Evolutionary conservation across 2,888 invertebrate species (phyloP), one percentile per base, ranked within the genome.

Genomic region (Flexamia atlantica): DNA sequence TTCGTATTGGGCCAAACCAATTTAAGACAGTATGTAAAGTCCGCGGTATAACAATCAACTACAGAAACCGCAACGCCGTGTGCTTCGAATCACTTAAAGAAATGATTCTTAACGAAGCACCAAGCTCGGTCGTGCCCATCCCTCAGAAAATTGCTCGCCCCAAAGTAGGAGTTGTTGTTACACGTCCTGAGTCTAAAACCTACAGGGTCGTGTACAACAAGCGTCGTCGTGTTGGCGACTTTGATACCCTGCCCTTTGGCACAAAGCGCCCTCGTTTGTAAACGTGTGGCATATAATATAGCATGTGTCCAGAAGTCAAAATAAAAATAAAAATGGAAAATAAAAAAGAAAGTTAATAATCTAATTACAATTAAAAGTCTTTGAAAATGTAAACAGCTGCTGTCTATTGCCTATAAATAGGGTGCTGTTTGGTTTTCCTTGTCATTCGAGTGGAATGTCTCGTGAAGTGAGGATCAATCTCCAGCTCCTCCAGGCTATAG

Each of bases 1-100:
- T 89, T 0, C 40, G 46, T n/a, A 46, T 30, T 4, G 68, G 53
- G 0, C 30, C 30, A 25, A 23, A 40, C 10, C 1, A 20, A 17
- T 46, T 79, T 10, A 46, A 46, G 23, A 79, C 50, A 12, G 30
- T 79, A 12, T 79, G 79, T 25, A 79, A 79, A 28, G 79, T 79
- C 12, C 25, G 28, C 7, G 79, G 79, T 5, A 46, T 79, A 4
- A 23, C 79, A 0, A 53, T 79, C 17, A 79, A 79, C 46, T 79
- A 50, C 32, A 46, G 53, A 25, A 50, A 46, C 42, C 30, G 40
- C 2, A 12, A 20, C 28, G 17, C 53, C 20, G 53, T 79, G 14
- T 46, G 46, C 20, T 79, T 79, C 25, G 50, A 79, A 5, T 28
- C 23, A 10, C n/a, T 79, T 20, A 70, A 70, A 28, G 28, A 79